Evolutionary conservation across 2,113 vertebrate genomes (phyloP).

Genomic region (Rana temporaria): DNA sequence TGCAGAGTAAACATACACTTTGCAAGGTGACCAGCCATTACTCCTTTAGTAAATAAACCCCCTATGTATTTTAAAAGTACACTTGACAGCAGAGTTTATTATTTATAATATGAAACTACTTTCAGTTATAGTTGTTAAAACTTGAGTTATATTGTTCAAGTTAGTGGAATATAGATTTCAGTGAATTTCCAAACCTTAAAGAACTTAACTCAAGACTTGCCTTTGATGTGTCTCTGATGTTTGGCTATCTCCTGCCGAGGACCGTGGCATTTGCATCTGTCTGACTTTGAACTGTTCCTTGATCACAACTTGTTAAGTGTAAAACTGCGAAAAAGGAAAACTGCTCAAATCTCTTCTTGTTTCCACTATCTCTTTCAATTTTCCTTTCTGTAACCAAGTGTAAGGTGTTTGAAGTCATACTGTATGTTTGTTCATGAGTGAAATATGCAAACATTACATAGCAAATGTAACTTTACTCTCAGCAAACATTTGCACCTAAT

Average conservation of each 20-base stretch:
- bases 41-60: too few species aligned
- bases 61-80: too few species aligned
- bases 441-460: slow-evolving; percentile 4
- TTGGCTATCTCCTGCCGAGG: slow-evolving; percentile 34
- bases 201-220: slow-evolving; percentile 21
- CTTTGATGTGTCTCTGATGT: slow-evolving; percentile 50
- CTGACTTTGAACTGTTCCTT: slow-evolving; percentile 48
- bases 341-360: slow-evolving; percentile 14
- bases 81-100: background rate
- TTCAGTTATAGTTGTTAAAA: background rate
- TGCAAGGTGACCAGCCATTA: too few species aligned
- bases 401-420: slow-evolving; percentile 17
- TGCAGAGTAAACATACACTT: too few species aligned
- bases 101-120: slow-evolving; percentile 12
- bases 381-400: background rate
- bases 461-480: background rate
- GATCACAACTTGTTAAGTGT: slow-evolving; percentile 48
- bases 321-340: slow-evolving; percentile 7
- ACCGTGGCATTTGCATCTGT: slow-evolving; percentile 14
- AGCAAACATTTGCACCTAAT: too few species aligned
- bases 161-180: slow-evolving; percentile 22
- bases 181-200: slow-evolving; percentile 25
- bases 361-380: background rate
- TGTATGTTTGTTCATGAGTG: slow-evolving; percentile 23
- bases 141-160: slow-evolving; percentile 16